Base-by-base conservation (phyloP, 2,888 invertebrate species). In the Podabrus alpinus region DNA sequence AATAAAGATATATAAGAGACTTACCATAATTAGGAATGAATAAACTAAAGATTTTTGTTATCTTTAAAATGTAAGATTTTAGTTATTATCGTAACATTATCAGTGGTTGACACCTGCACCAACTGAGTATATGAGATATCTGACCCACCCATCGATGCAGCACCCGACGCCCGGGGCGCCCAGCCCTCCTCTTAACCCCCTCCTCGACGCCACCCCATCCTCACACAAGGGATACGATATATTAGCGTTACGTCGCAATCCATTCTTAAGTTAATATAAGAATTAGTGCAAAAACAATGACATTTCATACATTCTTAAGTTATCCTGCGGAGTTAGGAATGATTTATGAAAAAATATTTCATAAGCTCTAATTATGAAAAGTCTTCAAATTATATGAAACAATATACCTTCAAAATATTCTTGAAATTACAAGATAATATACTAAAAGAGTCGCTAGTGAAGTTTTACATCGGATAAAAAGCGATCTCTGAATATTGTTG, bases 61-160 rank as follows among this genome's bases (percentile, higher is more conserved):
- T 70, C 19, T 17, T 21, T 29, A 29, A 45, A 72, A 59, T 29
- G 59, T 24, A 13, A 3, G 15, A 67, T 24, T 66, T 29, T 19
- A 67, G 21, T 59, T 19, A 62, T 71, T 72, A 79, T 77, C 75
- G 75, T 76, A 77, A 74, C 75, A 74, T 79, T 80, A 78, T 80
- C 76, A 75, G 71, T 69, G 70, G 77, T 80, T 80, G 79, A 79
- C 80, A 79, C 80, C 82, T 81, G 80, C 83, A 81, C 80, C 76
- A 79, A 79, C 79, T 77, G 80, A 80, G 79, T 81, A 81, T 83
- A 82, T 82, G 85, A 86, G 86, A 86, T 85, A 87, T 87, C 87
- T 87, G 87, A 87, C 87, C 87, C 87, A 87, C 87, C 87, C 87
- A 87, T 86, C 86, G 85, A 86, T 87, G 86, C 86, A 86, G 86